Evolutionary conservation across 2,113 vertebrate genomes (phyloP).

Genomic region (Lonchura striata): DNA sequence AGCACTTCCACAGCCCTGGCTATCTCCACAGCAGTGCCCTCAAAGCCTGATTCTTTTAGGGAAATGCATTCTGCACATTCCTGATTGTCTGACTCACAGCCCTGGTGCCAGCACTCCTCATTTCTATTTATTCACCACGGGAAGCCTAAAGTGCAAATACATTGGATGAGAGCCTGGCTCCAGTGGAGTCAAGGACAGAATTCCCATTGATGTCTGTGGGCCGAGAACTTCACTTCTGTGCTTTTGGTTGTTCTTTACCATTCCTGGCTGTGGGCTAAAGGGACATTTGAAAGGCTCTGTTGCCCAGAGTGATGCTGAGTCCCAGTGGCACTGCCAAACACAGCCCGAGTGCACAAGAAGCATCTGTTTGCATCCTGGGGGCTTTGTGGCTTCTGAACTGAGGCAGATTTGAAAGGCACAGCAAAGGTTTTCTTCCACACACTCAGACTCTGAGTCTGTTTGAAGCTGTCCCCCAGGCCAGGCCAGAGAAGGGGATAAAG

Average conservation of each 20-base stretch:
- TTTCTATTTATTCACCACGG: slow-evolving; percentile 44
- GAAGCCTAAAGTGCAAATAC: slow-evolving; percentile 44
- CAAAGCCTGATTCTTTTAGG: neutral
- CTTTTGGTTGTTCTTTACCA: slow-evolving; percentile 14
- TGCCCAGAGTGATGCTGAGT: neutral
- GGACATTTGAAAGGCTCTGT: neutral
- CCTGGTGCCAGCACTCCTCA: slow-evolving; percentile 18
- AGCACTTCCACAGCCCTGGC: neutral
- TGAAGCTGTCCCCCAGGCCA: neutral
- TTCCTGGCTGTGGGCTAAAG: slow-evolving; percentile 11
- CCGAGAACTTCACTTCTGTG: slow-evolving; percentile 4
- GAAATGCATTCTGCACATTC: slow-evolving; percentile 23
- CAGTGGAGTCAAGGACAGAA: slow-evolving; percentile 4
- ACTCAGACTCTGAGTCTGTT: neutral
- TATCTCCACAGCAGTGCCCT: neutral
- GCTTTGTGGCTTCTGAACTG: neutral
- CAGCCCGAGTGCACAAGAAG: neutral
- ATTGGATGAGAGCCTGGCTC: slow-evolving; percentile 16
- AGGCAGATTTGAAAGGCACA: neutral
- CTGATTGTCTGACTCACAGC: slow-evolving; percentile 32
- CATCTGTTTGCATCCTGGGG: slow-evolving; percentile 2
- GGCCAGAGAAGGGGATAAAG: neutral
- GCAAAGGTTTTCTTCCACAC: neutral
- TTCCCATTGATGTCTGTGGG: slow-evolving; percentile 34
- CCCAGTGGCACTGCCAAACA: neutral